Percentiles rank a stretch among this genome's conserved stretches.
These are phyloP conservation scores for Epizoanthus scotinus DNA, from an alignment of 92 coral and sea anemone species.

Conservation along the genomic window DNA sequence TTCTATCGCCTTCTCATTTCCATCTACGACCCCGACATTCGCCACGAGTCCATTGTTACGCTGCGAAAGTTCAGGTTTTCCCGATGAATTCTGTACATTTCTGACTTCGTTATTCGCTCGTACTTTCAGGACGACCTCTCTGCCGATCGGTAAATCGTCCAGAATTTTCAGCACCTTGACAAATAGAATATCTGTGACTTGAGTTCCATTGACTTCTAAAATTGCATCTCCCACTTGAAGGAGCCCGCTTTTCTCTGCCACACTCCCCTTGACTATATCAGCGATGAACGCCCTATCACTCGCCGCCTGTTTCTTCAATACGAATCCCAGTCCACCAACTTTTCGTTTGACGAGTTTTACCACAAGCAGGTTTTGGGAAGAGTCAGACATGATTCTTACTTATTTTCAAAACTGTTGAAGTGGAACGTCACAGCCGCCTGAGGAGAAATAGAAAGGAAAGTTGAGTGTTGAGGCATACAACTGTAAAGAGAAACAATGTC, in stretches of 20 bases:
- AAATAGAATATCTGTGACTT: constrained; percentile 54
- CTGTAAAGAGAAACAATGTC: neutral
- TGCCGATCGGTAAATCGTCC: constrained; percentile 61
- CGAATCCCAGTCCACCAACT: constrained; percentile 80
- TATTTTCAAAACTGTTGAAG: neutral
- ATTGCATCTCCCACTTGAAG: constrained; percentile 71
- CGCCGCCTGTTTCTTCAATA: constrained; percentile 55
- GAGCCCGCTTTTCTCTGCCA: constrained; percentile 73
- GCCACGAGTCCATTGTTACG: constrained; percentile 18
- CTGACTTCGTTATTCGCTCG: constrained; percentile 24
- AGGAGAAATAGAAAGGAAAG: neutral
- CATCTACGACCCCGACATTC: constrained; percentile 6
- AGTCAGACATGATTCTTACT: constrained; percentile 14
- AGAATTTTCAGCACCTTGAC: constrained; percentile 62
- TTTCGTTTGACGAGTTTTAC: constrained; percentile 74
- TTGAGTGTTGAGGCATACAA: neutral
- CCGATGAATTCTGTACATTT: constrained; percentile 1
- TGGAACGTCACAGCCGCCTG: constrained; percentile 13
- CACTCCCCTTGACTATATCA: constrained; percentile 77
- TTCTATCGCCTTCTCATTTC: constrained; percentile 4
- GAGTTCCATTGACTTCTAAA: constrained; percentile 75
- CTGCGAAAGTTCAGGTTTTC: neutral
- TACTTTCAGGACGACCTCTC: constrained; percentile 57
- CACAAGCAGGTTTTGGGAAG: constrained; percentile 42
- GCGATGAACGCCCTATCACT: constrained; percentile 63